A percentile compares a stretch with the other conserved stretches of the same genome.
phyloP scores from a whole-genome alignment of 2,888 invertebrate genomes.

The Polymixis flavicincta region DNA sequence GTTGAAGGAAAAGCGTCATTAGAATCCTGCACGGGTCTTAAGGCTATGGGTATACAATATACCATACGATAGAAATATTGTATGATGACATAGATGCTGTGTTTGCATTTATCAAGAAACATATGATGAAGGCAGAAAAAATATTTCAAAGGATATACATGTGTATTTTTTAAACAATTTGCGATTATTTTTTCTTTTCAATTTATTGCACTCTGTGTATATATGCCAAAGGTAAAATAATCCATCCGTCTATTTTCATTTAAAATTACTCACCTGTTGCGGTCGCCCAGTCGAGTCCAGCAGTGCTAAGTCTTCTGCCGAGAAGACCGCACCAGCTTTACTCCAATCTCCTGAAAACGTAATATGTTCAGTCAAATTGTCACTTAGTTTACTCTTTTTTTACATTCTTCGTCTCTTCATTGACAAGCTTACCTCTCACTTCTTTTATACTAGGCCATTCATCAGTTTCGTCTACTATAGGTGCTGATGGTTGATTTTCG shows the following conservation, averaged over 20 bases:
- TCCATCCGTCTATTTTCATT: no score
- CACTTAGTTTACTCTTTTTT: neutral
- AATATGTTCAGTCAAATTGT: neutral
- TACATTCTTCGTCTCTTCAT: neutral
- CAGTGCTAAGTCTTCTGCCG: constrained; percentile 87
- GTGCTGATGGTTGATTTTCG: constrained; percentile 79
- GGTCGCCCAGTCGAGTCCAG: constrained; percentile 84
- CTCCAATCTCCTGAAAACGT: constrained; percentile 83
- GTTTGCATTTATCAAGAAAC: neutral
- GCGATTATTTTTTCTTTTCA: neutral
- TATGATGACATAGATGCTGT: neutral
- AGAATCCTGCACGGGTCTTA: neutral
- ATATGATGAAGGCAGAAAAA: neutral
- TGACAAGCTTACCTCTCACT: constrained; percentile 79
- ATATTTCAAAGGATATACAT: neutral
- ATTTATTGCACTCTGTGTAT: neutral
- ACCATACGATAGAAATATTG: neutral
- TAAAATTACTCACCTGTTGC: constrained; percentile 74
- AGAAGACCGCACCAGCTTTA: constrained; percentile 87
- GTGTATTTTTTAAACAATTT: neutral
- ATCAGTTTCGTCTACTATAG: constrained; percentile 80
- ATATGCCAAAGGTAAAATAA: neutral
- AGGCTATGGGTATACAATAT: neutral
- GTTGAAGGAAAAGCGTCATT: constrained; percentile 51
- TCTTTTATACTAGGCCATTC: constrained; percentile 89